Evolutionary conservation across 2,888 invertebrate genomes (phyloP), one percentile per base, ranked within the genome.

Genomic region (Dryobotodes eremita): DNA sequence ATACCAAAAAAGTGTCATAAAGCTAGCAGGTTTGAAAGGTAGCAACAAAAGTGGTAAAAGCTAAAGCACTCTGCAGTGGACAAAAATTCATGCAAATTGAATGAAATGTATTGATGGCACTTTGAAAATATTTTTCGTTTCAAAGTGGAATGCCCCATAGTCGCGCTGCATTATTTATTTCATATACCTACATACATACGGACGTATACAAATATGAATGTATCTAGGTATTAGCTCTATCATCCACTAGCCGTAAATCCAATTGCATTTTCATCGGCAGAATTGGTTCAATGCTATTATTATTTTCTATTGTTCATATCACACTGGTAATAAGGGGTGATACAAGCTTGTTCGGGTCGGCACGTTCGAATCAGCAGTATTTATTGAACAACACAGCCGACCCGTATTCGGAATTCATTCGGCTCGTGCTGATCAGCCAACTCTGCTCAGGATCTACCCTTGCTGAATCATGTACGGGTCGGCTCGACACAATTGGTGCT

Each of bases 71-170:
- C 91, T 90, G 90, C 91, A 93, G 89, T 92, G 89, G 89, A 91
- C 92, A 89, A 91, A 94, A 94, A 94, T 94, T 91, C 94, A 95
- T 94, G 93, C 94, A 95, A 94, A 95, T 95, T 94, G 92, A 94
- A 94, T 93, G 91, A 94, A 94, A 94, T 92, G 89, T 93, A 94
- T 95, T 93, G 94, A 94, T 93, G 94, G 93, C 93, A 92, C 93
- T 94, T 94, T 92, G 89, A 91, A 93, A 94, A 95, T 93, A 93
- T 94, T 95, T 94, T 93, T 86, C 89, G 89, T 90, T 92, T 91
- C 87, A 91, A 91, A 93, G 88, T 89, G 89, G 88, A 90, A 89
- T 89, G 86, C 86, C 83, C 90, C 85, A 89, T 88, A 86, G 85
- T 85, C 79, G 71, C 70, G 46, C 55, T 86, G 88, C 81, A 89